Evolutionary conservation across 2,113 vertebrate species (phyloP).

Genomic region (Anarhynchus alexandrinus): DNA sequence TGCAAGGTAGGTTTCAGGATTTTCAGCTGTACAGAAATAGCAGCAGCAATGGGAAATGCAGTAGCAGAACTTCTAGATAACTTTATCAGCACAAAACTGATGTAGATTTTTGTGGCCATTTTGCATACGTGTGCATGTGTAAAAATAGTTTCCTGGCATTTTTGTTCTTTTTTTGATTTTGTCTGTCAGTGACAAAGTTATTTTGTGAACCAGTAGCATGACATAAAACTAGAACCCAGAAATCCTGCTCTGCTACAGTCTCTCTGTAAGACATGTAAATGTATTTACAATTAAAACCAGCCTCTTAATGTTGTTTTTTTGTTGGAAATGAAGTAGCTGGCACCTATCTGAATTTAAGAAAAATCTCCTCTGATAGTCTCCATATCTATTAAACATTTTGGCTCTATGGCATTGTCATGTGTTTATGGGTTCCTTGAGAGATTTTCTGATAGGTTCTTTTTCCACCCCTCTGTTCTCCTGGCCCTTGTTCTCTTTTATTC

Average conservation of each 20-base stretch:
- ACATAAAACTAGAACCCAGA: neutral
- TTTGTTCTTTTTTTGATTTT: neutral
- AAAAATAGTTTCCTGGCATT: neutral
- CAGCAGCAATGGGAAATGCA: neutral
- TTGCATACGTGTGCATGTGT: fast-evolving
- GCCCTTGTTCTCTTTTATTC: neutral
- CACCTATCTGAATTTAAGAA: neutral
- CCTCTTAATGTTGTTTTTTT: neutral
- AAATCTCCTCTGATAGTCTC: neutral
- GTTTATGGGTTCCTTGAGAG: neutral
- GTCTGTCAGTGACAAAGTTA: neutral
- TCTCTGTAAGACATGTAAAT: conserved; percentile 21
- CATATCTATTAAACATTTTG: neutral
- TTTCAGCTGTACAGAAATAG: neutral
- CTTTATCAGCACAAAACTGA: neutral
- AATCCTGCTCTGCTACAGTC: conserved; percentile 16
- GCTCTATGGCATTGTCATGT: neutral
- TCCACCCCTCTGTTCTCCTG: neutral
- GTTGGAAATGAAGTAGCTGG: conserved; percentile 13
- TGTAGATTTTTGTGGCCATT: neutral
- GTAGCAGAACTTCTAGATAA: neutral
- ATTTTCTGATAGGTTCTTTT: neutral
- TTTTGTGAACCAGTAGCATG: neutral
- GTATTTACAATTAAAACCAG: conserved; percentile 34
- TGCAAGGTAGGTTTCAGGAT: neutral